Conservation (phyloP, 2,888 invertebrate species). For the Coecobrya sp. region DNA sequence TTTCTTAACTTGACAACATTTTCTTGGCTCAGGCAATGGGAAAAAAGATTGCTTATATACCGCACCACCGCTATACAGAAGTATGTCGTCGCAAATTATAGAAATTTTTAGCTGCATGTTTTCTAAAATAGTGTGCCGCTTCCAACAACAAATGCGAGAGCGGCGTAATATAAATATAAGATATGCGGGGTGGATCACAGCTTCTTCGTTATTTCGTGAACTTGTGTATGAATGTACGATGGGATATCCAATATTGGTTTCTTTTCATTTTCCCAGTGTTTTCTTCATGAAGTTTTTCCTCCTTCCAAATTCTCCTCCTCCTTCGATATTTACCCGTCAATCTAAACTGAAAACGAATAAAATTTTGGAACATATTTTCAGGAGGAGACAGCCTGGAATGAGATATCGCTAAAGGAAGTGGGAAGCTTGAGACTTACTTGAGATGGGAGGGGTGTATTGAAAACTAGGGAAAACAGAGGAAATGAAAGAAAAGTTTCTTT, state of each 20-base stretch:
- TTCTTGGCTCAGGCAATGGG: constrained; percentile 55
- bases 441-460: constrained; percentile 68
- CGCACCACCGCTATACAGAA: not conserved
- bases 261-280: constrained; percentile 68
- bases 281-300: constrained; percentile 52
- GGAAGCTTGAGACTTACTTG: constrained; percentile 61
- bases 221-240: constrained; percentile 21
- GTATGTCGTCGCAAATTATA: not conserved
- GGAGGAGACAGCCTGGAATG: constrained; percentile 75
- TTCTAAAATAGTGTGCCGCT: not conserved
- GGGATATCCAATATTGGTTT: constrained; percentile 73
- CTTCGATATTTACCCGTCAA: constrained; percentile 75
- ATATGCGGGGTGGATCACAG: constrained; percentile 12
- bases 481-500: constrained; percentile 50
- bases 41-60: constrained; percentile 58
- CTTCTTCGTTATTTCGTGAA: not conserved
- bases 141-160: not conserved
- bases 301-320: constrained; percentile 60
- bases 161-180: not conserved
- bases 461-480: constrained; percentile 45
- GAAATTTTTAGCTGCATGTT: not conserved
- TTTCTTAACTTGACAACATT: constrained; percentile 68
- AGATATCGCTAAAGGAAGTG: constrained; percentile 72
- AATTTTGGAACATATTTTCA: constrained; percentile 66
- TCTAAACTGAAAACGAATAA: constrained; percentile 70